Evolutionary conservation across 2,888 invertebrate genomes (phyloP).

Genomic region (Sclerodermus sp.): DNA sequence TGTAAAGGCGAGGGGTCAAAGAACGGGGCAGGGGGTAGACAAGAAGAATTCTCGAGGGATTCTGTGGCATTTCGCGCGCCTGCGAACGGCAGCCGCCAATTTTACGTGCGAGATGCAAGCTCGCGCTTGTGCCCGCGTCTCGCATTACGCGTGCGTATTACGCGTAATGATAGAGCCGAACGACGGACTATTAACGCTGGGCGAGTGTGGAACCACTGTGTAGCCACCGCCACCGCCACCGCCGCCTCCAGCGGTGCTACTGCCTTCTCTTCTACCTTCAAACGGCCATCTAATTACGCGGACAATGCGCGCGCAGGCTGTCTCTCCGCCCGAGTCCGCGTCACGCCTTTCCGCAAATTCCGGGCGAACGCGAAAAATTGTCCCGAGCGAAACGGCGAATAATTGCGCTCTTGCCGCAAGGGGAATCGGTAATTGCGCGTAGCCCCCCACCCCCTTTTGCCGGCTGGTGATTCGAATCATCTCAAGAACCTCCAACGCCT

Average conservation of each 20-base stretch:
- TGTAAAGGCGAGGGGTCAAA: too few species aligned
- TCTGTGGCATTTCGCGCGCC: too few species aligned
- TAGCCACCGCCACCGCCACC: too few species aligned
- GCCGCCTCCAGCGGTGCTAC: background rate
- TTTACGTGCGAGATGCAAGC: slow-evolving; percentile 17
- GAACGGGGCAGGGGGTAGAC: too few species aligned
- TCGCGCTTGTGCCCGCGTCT: slow-evolving; percentile 15
- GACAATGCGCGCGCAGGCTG: slow-evolving; percentile 28
- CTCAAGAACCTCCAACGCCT: background rate
- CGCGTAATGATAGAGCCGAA: slow-evolving; percentile 50
- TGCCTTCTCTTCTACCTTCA: slow-evolving; percentile 20
- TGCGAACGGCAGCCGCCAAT: slow-evolving; percentile 11
- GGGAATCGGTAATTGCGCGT: slow-evolving; percentile 9
- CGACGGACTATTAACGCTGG: slow-evolving; percentile 46
- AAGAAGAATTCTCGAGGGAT: too few species aligned
- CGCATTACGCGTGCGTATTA: slow-evolving; percentile 47
- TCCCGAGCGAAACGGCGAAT: background rate
- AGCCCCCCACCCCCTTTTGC: background rate
- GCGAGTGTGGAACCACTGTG: too few species aligned
- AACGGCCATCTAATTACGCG: slow-evolving; percentile 50
- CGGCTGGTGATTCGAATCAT: too few species aligned
- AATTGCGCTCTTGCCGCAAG: background rate
- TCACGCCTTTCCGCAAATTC: background rate
- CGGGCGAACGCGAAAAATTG: background rate
- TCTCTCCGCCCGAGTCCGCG: background rate